Percentiles rank a stretch among this genome's conserved stretches.
These are phyloP conservation scores for Microchrysa polita DNA, from an alignment of 2,888 invertebrate species.

Conservation along the genomic window DNA sequence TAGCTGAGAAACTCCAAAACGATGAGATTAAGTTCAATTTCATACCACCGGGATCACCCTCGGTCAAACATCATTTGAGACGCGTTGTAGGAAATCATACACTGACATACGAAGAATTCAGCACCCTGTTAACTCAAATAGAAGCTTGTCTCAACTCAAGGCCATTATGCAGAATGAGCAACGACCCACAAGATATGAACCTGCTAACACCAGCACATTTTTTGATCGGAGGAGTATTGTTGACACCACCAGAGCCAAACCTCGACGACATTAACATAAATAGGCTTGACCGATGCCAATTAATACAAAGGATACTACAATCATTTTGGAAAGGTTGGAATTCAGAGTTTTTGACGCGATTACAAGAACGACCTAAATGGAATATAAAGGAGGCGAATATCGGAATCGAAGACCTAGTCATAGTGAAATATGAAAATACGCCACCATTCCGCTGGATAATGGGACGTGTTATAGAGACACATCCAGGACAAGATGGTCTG, in stretches of 20 bases:
- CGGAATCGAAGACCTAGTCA: too few species aligned
- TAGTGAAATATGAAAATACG: too few species aligned
- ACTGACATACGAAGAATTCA: too few species aligned
- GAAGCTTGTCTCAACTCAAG: slow-evolving; percentile 55
- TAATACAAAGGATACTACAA: slow-evolving; percentile 52
- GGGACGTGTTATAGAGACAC: too few species aligned
- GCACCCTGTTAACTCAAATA: too few species aligned
- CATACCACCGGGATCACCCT: slow-evolving; percentile 56
- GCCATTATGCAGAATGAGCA: too few species aligned
- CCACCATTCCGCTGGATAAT: too few species aligned
- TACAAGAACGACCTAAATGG: slow-evolving; percentile 55
- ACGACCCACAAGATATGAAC: slow-evolving; percentile 52
- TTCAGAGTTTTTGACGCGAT: slow-evolving; percentile 52
- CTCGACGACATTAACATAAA: not conserved
- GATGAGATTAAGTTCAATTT: slow-evolving; percentile 57
- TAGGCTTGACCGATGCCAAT: too few species aligned
- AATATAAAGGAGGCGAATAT: slow-evolving; percentile 43
- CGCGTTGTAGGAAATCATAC: too few species aligned
- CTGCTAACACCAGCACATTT: too few species aligned
- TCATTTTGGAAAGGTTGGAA: slow-evolving; percentile 54
- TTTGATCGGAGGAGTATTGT: slow-evolving; percentile 40
- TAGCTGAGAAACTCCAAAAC: slow-evolving; percentile 32
- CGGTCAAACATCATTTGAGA: slow-evolving; percentile 55
- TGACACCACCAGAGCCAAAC: slow-evolving; percentile 3
- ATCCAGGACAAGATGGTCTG: too few species aligned